Conservation (phyloP, 2,797 vertebrate genomes). For the Hydrocynus forskahlii region DNA sequence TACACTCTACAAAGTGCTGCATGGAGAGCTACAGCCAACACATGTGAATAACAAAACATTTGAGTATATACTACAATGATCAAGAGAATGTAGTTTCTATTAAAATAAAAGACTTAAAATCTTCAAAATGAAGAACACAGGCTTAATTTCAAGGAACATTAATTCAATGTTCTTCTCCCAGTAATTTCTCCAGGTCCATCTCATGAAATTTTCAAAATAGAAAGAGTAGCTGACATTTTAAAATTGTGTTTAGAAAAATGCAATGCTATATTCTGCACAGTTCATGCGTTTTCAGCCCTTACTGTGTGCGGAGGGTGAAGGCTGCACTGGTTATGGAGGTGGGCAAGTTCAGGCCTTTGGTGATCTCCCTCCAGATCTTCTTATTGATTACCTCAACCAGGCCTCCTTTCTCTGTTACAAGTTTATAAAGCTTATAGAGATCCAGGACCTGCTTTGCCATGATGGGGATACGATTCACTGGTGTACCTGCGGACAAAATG, state of each 20-base stretch:
- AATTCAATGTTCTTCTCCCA: no score
- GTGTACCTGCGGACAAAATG: slow-evolving; percentile 76
- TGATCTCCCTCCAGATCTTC: slow-evolving; percentile 91
- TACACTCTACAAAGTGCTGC: not conserved
- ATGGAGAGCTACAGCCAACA: not conserved
- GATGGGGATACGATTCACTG: slow-evolving; percentile 89
- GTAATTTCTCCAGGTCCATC: no score
- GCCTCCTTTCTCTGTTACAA: slow-evolving; percentile 88
- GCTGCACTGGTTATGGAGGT: slow-evolving; percentile 90
- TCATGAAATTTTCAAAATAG: no score
- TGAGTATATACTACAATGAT: no score
- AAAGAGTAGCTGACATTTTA: no score
- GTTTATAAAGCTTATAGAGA: slow-evolving; percentile 88
- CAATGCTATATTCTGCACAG: not conserved
- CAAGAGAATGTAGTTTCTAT: not conserved
- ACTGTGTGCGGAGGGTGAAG: slow-evolving; percentile 89
- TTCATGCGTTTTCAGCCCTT: slow-evolving; percentile 55
- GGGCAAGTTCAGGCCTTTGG: slow-evolving; percentile 88
- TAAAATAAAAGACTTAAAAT: not conserved
- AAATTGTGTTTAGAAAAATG: no score
- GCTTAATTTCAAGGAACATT: no score
- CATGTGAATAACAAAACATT: not conserved
- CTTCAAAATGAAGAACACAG: not conserved
- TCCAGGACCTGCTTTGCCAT: slow-evolving; percentile 91
- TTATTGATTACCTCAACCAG: slow-evolving; percentile 90